These are phyloP conservation scores for Melanostigma gelatinosum DNA, from an alignment of 2,113 vertebrate species.

Conservation along the genomic window DNA sequence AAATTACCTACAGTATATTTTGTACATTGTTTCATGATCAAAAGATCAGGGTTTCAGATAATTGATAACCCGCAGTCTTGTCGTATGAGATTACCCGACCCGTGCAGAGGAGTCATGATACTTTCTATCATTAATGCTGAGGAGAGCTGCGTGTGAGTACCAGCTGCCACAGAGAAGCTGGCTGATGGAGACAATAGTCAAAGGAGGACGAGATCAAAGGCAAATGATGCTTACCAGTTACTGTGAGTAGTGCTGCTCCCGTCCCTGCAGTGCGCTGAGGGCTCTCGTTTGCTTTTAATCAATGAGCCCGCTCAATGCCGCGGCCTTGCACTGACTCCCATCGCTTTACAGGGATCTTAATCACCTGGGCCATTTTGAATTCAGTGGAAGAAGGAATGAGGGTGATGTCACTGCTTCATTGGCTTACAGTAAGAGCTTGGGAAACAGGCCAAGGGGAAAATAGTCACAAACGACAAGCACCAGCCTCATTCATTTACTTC, in stretches of 20 bases:
- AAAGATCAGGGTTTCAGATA: slow-evolving; percentile 1
- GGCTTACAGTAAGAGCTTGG: slow-evolving; percentile 78
- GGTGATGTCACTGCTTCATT: slow-evolving; percentile 75
- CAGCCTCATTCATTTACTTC: slow-evolving; percentile 56
- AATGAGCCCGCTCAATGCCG: slow-evolving; percentile 75
- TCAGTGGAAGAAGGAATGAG: slow-evolving; percentile 64
- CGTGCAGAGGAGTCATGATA: not conserved
- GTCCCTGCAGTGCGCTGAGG: slow-evolving; percentile 29
- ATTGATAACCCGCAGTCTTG: slow-evolving; percentile 8
- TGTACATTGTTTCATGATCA: not conserved
- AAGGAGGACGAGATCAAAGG: slow-evolving; percentile 64
- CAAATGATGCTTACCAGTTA: slow-evolving; percentile 53
- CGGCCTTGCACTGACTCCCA: slow-evolving; percentile 68
- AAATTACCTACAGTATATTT: not conserved
- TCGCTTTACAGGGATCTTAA: slow-evolving; percentile 75
- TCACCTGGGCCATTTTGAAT: slow-evolving; percentile 77
- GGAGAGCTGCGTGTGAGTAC: slow-evolving; percentile 12
- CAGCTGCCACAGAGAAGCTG: slow-evolving; percentile 41
- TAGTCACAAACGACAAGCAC: slow-evolving; percentile 62
- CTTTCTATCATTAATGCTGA: slow-evolving; percentile 11
- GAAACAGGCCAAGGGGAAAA: slow-evolving; percentile 65
- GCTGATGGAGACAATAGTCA: slow-evolving; percentile 53
- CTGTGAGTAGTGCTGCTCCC: slow-evolving; percentile 35
- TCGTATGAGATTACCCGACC: slow-evolving; percentile 23
- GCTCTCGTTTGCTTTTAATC: slow-evolving; percentile 77